A percentile compares a stretch with the other conserved stretches of the same genome.
Conservation (phyloP, 2,888 invertebrate genomes). For the Scaptomyza polygonia region DNA sequence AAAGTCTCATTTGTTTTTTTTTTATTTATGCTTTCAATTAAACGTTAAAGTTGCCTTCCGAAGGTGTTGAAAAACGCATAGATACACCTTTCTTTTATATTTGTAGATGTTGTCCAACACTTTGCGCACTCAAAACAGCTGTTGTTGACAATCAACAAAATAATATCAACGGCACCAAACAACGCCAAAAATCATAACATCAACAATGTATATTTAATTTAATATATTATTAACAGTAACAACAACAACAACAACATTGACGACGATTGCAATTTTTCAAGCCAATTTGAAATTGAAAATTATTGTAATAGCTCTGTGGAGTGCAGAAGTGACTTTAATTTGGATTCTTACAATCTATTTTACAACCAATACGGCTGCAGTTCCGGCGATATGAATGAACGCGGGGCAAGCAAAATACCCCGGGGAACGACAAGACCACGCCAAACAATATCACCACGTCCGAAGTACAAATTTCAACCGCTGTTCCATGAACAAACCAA, state of each 20-base stretch:
- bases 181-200: conserved; percentile 17
- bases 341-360: conserved; percentile 1
- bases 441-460: conserved; percentile 48
- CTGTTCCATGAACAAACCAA: conserved; percentile 88
- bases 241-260: conserved; percentile 6
- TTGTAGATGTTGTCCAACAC: conserved; percentile 18
- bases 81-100: background rate
- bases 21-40: conserved; percentile 4
- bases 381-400: conserved; percentile 39
- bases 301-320: conserved; percentile 4
- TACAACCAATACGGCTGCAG: conserved; percentile 37
- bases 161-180: conserved; percentile 45
- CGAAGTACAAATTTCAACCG: conserved; percentile 83
- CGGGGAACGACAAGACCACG: conserved; percentile 49
- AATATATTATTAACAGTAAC: conserved; percentile 11
- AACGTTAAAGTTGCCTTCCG: background rate
- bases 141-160: conserved; percentile 49
- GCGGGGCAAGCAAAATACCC: conserved; percentile 52
- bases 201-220: conserved; percentile 6
- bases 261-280: background rate
- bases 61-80: conserved; percentile 21
- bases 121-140: conserved; percentile 41
- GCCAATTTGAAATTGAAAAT: background rate
- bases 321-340: conserved; percentile 24
- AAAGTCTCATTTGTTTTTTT: too few relatives aligned